Base-by-base conservation (phyloP, 2,888 invertebrate genomes). In the Amblyjoppa proteus region DNA sequence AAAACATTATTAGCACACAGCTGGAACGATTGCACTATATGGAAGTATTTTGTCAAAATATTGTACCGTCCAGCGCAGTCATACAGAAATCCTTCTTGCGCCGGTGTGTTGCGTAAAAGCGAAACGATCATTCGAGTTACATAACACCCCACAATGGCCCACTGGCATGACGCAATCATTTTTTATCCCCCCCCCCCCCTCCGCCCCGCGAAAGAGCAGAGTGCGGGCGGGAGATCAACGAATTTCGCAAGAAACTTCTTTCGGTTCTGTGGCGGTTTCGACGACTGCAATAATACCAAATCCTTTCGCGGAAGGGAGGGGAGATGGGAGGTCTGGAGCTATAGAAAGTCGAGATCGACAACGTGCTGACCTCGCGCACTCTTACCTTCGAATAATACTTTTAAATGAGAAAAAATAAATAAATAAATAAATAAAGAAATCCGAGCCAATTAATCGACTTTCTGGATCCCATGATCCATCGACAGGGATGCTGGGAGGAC, bases 81-180 rank as follows among this genome's bases (percentile, higher is more conserved):
- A n/a, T 31, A 64, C 64, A 64, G 78, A 49, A 56, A 41, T 76
- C 64, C 64, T 64, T 64, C 34, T 64, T 34, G 31, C 34, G 64
- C 28, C 64, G 64, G 31, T 61, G 51, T 25, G 28, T 88, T 87
- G 88, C 85, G 81, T 79, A 86, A 88, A 82, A 82, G 73, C 79
- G 70, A 78, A 79, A 82, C 75, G 76, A 86, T 86, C 71, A 76
- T 83, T 84, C 58, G 84, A 71, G 71, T 88, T 87, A 87, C 80
- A 51, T 81, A 76, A 86, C 38, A 77, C 71, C 81, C 64, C 80
- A 87, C 87, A 88, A 87, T 88, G 85, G 85, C 76, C 82, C 80
- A 80, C 64, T 79, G 68, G 61, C 49, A 78, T 87, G 83, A 87
- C 77, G 88, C 86, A 88, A 88, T 86, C 64, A 56, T 76, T 84